A percentile compares a stretch with the other conserved stretches of the same genome.
phyloP scores from a whole-genome alignment of 2,888 invertebrate species.

The Hemaris fuciformis region DNA sequence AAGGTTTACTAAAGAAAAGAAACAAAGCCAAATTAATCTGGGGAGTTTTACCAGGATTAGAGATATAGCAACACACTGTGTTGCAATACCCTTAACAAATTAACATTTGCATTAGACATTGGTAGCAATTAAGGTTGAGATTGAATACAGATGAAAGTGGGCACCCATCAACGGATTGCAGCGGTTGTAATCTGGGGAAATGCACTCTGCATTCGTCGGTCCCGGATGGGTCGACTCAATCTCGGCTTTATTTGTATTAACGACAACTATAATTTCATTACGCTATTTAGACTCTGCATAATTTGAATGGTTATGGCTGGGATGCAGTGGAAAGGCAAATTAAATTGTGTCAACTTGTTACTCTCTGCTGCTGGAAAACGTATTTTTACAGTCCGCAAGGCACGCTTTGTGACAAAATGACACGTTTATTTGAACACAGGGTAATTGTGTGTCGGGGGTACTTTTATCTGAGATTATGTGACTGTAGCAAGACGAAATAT shows the following conservation, averaged over 20 bases:
- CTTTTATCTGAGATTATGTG: background rate
- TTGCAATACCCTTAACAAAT: background rate
- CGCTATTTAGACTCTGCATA: background rate
- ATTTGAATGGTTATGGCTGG: background rate
- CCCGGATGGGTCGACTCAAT: slow-evolving; percentile 15
- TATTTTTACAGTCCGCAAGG: background rate
- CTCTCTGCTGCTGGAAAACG: background rate
- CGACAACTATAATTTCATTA: slow-evolving; percentile 1
- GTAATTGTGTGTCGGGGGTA: background rate
- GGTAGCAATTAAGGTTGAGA: slow-evolving; percentile 7
- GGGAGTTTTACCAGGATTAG: too few relatives aligned
- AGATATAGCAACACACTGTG: too few relatives aligned
- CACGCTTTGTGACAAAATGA: background rate
- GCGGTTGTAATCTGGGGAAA: slow-evolving; percentile 36
- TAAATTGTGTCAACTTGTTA: background rate
- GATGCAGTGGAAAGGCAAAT: background rate
- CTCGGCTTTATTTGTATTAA: slow-evolving; percentile 28
- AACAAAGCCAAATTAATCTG: too few relatives aligned
- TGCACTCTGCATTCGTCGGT: slow-evolving; percentile 36
- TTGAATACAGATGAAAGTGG: slow-evolving; percentile 20
- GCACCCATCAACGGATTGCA: slow-evolving; percentile 31
- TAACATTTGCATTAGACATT: background rate
- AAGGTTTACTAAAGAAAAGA: too few relatives aligned
- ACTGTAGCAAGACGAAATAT: background rate
- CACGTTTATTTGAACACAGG: background rate